A percentile compares a stretch with the other conserved stretches of the same genome.
phyloP scores from a whole-genome alignment of 2,888 invertebrate genomes.

The Thereva unica region DNA sequence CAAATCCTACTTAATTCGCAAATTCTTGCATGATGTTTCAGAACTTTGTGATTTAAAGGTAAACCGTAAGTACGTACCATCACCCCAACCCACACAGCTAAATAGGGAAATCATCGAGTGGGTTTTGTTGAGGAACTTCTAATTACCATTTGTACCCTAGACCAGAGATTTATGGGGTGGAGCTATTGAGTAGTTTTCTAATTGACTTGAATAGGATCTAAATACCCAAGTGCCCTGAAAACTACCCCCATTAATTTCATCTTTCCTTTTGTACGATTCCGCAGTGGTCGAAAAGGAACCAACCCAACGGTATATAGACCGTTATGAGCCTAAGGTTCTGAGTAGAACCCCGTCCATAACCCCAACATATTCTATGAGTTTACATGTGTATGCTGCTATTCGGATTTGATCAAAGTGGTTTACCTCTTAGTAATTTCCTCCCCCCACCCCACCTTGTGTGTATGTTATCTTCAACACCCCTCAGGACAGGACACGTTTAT shows the following conservation, averaged over 20 bases:
- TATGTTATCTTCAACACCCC: conserved; percentile 18
- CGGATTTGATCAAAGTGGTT: conserved; percentile 8
- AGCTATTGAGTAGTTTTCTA: neutral
- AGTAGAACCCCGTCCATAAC: too few relatives aligned
- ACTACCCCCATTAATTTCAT: conserved; percentile 19
- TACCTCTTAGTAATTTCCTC: conserved; percentile 14
- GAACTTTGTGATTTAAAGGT: too few relatives aligned
- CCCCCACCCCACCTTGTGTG: neutral
- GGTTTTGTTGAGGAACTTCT: too few relatives aligned
- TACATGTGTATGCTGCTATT: conserved; percentile 3
- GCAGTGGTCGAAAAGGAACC: too few relatives aligned
- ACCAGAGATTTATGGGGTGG: neutral
- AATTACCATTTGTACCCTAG: neutral
- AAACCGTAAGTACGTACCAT: too few relatives aligned
- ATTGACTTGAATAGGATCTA: neutral
- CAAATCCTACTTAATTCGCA: too few relatives aligned
- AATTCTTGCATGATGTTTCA: too few relatives aligned
- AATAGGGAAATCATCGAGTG: too few relatives aligned
- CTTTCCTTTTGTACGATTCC: conserved; percentile 9
- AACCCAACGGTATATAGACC: too few relatives aligned
- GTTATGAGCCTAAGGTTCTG: too few relatives aligned
- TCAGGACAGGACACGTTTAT: conserved; percentile 19
- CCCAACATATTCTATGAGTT: neutral
- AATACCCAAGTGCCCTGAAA: conserved; percentile 1
- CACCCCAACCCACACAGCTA: too few relatives aligned